These are phyloP conservation scores for Bombus breviceps DNA, from an alignment of 1,140 invertebrate genomes.

Conservation along the genomic window DNA sequence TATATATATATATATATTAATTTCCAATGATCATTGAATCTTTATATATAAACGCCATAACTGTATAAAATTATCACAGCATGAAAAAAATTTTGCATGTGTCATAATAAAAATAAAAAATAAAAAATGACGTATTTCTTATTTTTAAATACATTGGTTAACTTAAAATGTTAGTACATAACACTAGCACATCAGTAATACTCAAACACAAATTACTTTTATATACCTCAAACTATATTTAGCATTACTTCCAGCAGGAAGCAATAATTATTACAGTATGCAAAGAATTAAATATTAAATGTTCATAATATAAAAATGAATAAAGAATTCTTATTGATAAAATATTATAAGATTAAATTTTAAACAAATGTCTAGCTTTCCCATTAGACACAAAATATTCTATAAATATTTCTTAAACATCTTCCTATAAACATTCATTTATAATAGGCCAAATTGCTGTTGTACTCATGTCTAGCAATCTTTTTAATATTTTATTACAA, in stretches of 20 bases:
- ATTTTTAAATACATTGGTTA: slow-evolving; percentile 28
- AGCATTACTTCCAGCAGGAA: slow-evolving; percentile 39
- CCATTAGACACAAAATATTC: not conserved
- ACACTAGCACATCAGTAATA: slow-evolving; percentile 1
- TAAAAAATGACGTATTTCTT: slow-evolving; percentile 1
- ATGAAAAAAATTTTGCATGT: slow-evolving; percentile 48
- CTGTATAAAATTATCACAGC: slow-evolving; percentile 38
- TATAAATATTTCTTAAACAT: slow-evolving; percentile 32
- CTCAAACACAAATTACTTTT: slow-evolving; percentile 9
- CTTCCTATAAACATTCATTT: slow-evolving; percentile 2
- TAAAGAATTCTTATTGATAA: slow-evolving; percentile 42
- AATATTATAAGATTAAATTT: slow-evolving; percentile 11
- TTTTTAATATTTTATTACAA: slow-evolving; percentile 33
- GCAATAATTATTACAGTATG: slow-evolving; percentile 37
- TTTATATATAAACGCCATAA: slow-evolving; percentile 25
- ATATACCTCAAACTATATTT: slow-evolving; percentile 34
- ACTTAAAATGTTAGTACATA: not conserved
- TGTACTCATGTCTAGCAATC: slow-evolving; percentile 13
- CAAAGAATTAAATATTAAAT: slow-evolving; percentile 38
- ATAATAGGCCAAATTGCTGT: slow-evolving; percentile 34
- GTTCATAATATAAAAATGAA: slow-evolving; percentile 15
- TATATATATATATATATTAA: slow-evolving; percentile 4
- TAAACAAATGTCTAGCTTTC: not conserved
- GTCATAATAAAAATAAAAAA: slow-evolving; percentile 40
- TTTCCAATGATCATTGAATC: slow-evolving; percentile 21